Conservation (phyloP, 1,140 invertebrate genomes). For the Marisa cornuarietis region DNA sequence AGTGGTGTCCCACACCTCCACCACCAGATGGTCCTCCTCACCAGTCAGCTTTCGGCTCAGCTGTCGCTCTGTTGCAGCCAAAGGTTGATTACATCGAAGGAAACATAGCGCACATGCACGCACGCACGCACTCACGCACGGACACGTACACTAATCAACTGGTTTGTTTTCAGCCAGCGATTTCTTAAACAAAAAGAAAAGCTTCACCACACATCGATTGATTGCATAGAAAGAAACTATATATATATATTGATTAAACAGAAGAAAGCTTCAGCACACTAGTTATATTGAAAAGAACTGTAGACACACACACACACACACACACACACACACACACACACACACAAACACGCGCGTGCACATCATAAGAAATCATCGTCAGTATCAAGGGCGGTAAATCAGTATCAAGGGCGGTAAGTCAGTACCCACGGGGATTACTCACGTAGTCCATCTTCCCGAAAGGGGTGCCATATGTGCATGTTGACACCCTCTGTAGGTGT, state of each 20-base stretch:
- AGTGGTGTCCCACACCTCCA: slow-evolving; percentile 34
- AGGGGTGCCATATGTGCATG: slow-evolving; percentile 27
- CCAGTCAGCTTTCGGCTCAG: slow-evolving; percentile 17
- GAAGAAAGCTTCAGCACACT: not conserved
- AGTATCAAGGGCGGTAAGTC: not conserved
- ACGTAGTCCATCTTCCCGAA: slow-evolving; percentile 9
- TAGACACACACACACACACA: not conserved
- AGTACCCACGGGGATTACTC: not conserved
- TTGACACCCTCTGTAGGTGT: slow-evolving; percentile 22
- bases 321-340: not conserved
- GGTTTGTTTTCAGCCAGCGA: not conserved
- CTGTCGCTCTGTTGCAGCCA: not conserved
- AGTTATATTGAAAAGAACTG: not conserved
- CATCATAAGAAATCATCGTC: not conserved
- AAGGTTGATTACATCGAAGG: not conserved
- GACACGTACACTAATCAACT: not conserved
- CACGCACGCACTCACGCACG: slow-evolving; percentile 2
- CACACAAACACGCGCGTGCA: not conserved
- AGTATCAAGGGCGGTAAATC: no score
- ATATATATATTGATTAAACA: not conserved
- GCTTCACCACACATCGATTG: not conserved
- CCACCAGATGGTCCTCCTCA: slow-evolving; percentile 23
- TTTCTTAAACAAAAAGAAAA: not conserved
- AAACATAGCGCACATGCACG: not conserved
- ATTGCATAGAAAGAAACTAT: not conserved